These are phyloP conservation scores for Drosophila pegasa DNA, from an alignment of 2,888 invertebrate species.

Conservation along the genomic window DNA sequence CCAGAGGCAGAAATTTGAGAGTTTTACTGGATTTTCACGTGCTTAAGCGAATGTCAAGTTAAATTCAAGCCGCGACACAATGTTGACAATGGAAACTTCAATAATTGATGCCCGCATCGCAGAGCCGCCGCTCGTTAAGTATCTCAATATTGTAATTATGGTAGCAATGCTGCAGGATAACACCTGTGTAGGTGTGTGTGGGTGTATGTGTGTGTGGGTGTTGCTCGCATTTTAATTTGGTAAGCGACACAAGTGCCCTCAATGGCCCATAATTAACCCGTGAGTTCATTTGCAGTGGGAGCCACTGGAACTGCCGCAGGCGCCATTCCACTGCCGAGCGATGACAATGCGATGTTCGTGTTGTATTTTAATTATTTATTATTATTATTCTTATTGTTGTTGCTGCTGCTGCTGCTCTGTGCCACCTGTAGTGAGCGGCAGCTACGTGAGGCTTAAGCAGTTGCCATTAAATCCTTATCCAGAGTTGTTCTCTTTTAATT, in stretches of 20 bases:
- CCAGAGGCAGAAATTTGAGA: constrained; percentile 32
- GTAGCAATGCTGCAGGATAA: constrained; percentile 19
- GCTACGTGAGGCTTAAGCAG: constrained; percentile 27
- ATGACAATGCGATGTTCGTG: constrained; percentile 29
- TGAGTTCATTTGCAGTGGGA: constrained; percentile 53
- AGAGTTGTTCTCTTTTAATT: constrained; percentile 22
- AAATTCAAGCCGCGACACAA: constrained; percentile 7
- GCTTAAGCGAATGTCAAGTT: constrained; percentile 9
- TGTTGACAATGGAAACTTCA: constrained; percentile 19
- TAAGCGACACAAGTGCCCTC: constrained; percentile 50
- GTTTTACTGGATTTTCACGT: constrained; percentile 16
- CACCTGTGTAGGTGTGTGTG: neutral
- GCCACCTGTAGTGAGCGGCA: constrained; percentile 15
- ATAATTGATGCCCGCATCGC: constrained; percentile 40
- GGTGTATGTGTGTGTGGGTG: constrained; percentile 3
- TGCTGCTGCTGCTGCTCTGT: constrained; percentile 13
- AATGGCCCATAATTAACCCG: constrained; percentile 66
- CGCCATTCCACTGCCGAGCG: constrained; percentile 3
- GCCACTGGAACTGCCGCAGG: neutral
- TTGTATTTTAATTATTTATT: constrained; percentile 60
- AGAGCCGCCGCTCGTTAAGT: constrained; percentile 47
- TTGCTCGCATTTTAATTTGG: constrained; percentile 41
- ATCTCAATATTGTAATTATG: constrained; percentile 69
- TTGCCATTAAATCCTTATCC: constrained; percentile 35
- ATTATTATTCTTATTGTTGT: constrained; percentile 41